Conservation (phyloP, 1,140 invertebrate species). For the Ostrea edulis region DNA sequence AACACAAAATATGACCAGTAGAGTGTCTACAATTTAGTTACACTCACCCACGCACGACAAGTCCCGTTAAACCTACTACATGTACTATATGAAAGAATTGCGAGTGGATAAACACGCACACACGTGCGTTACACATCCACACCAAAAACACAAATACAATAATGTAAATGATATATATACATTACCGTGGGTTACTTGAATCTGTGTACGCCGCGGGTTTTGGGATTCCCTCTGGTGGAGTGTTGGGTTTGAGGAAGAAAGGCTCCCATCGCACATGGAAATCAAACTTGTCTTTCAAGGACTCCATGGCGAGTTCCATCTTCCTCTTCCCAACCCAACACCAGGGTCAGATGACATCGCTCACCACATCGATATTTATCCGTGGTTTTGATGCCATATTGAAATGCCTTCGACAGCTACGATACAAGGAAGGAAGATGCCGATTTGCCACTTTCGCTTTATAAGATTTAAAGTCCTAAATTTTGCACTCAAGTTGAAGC, state of each 20-base stretch:
- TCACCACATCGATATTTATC: constrained; percentile 70
- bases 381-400: constrained; percentile 51
- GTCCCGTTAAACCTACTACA: too few relatives aligned
- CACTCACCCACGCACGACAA: too few relatives aligned
- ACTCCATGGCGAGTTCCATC: constrained; percentile 71
- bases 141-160: too few relatives aligned
- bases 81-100: too few relatives aligned
- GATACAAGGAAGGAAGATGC: background rate
- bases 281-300: constrained; percentile 67
- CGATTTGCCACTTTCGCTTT: background rate
- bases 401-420: background rate
- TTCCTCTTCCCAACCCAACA: constrained; percentile 76
- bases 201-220: constrained; percentile 66
- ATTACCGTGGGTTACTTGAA: constrained; percentile 65
- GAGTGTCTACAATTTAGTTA: too few relatives aligned
- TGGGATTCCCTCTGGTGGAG: constrained; percentile 69
- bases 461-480: background rate
- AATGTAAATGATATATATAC: too few relatives aligned
- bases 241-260: constrained; percentile 69
- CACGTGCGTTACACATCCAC: too few relatives aligned
- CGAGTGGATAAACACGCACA: too few relatives aligned
- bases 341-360: constrained; percentile 76
- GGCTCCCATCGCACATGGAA: constrained; percentile 74
- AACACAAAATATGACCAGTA: too few relatives aligned
- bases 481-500: background rate